phyloP scores from a whole-genome alignment of 1,140 invertebrate genomes.

The Melanaphis sacchari region DNA sequence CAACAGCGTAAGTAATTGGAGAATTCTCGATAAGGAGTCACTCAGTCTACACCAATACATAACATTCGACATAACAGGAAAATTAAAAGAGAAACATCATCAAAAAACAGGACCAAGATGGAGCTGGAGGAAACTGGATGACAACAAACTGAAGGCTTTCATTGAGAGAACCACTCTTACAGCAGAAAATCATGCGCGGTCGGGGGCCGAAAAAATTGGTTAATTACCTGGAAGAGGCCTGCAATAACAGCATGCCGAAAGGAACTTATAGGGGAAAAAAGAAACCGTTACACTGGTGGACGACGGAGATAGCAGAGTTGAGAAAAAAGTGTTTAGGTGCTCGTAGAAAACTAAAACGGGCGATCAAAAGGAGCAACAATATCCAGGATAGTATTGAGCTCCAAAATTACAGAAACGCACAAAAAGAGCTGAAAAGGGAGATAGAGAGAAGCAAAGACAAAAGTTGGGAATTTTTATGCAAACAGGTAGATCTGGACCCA shows the following conservation, averaged over 20 bases:
- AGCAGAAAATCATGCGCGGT: neutral
- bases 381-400: neutral
- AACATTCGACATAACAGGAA: neutral
- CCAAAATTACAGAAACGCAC: neutral
- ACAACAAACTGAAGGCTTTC: neutral
- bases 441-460: conserved; percentile 5
- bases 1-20: neutral
- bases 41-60: neutral
- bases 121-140: neutral
- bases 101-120: neutral
- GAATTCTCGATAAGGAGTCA: neutral
- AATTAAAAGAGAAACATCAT: neutral
- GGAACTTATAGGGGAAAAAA: neutral
- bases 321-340: neutral
- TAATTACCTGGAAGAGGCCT: neutral
- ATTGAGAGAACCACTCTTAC: neutral
- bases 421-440: neutral
- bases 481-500: conserved; percentile 12
- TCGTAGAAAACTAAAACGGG: neutral
- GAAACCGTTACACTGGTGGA: neutral
- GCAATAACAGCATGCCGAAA: neutral
- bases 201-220: neutral
- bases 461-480: conserved; percentile 34
- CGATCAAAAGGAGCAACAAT: neutral
- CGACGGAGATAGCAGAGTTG: neutral